Percentiles rank a stretch among this genome's conserved stretches.
Conservation (phyloP, 1,140 invertebrate species). For the Aradophagus sp. region DNA sequence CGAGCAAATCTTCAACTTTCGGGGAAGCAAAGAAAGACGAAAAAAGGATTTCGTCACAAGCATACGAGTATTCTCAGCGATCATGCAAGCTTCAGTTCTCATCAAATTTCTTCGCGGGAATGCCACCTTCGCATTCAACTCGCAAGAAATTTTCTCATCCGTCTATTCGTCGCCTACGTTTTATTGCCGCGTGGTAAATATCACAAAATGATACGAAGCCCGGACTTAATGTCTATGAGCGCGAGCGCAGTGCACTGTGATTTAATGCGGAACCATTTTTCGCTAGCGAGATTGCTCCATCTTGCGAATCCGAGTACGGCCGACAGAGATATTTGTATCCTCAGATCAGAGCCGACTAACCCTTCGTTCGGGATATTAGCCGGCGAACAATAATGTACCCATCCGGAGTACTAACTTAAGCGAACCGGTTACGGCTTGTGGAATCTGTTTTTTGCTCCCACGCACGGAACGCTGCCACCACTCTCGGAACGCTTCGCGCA, state of each 20-base stretch:
- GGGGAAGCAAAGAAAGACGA: too few relatives aligned
- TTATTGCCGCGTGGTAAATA: conserved; percentile 24
- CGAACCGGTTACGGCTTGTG: conserved; percentile 65
- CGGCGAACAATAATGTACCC: conserved; percentile 41
- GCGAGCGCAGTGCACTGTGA: conserved; percentile 13
- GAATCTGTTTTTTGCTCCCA: conserved; percentile 69
- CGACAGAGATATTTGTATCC: conserved; percentile 44
- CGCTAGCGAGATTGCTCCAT: conserved; percentile 24
- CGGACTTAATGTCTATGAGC: conserved; percentile 20
- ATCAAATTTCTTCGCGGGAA: too few relatives aligned
- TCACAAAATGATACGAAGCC: conserved; percentile 26
- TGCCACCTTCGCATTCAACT: too few relatives aligned
- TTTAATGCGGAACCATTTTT: conserved; percentile 39
- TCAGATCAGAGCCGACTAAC: conserved; percentile 31
- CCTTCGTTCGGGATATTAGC: conserved; percentile 39
- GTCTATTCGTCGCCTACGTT: conserved; percentile 28
- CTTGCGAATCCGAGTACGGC: conserved; percentile 6
- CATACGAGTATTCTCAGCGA: too few relatives aligned
- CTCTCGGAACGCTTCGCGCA: conserved; percentile 36
- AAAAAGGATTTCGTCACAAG: too few relatives aligned
- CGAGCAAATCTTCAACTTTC: too few relatives aligned
- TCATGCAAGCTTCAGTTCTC: too few relatives aligned
- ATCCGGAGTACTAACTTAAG: conserved; percentile 37
- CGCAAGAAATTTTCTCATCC: conserved; percentile 26
- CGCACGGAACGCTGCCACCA: conserved; percentile 50